These are phyloP conservation scores for Pocota personata DNA, from an alignment of 2,888 invertebrate species.

Conservation along the genomic window DNA sequence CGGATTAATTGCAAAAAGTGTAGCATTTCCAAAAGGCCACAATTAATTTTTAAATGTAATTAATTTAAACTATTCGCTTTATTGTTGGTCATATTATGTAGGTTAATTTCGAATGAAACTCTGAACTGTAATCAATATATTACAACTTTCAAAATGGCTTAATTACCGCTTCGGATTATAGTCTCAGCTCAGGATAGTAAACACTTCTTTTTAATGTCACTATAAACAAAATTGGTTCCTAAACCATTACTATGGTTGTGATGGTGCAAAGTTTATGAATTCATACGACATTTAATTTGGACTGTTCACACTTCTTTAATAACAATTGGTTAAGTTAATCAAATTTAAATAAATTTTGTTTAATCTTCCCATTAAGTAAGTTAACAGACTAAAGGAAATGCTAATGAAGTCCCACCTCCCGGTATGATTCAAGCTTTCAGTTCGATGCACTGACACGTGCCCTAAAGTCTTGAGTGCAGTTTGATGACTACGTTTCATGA, in stretches of 20 bases:
- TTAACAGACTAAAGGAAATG: not conserved
- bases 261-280: no score
- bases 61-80: no score
- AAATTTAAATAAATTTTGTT: not conserved
- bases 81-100: no score
- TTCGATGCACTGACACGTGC: not conserved
- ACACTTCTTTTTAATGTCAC: no score
- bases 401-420: not conserved
- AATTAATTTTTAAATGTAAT: not conserved
- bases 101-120: no score
- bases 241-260: no score
- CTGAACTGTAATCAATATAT: no score
- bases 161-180: no score
- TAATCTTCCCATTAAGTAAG: not conserved
- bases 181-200: no score
- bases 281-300: not conserved
- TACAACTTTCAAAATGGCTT: no score
- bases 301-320: not conserved
- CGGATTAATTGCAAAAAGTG: not conserved
- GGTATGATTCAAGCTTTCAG: not conserved
- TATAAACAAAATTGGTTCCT: no score
- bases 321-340: not conserved
- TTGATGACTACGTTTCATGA: not conserved
- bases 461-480: not conserved
- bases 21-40: not conserved